Percentiles rank a stretch among this genome's conserved stretches.
phyloP scores from a whole-genome alignment of 2,888 invertebrate species.

The Cataglyphis altisquamis region DNA sequence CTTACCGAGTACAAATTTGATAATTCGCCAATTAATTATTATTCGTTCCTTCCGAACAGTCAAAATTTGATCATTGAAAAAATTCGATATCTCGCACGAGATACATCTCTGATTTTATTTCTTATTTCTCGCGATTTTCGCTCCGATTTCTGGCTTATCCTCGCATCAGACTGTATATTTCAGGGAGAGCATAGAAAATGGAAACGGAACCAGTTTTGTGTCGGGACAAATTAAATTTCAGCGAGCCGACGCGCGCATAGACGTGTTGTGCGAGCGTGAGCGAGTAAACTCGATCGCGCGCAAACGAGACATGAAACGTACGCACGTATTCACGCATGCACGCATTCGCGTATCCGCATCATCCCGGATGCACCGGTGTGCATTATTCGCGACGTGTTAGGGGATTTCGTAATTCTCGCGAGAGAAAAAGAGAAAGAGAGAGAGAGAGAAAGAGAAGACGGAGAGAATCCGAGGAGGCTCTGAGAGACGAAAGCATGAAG shows the following conservation, averaged over 20 bases:
- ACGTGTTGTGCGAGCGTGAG: slow-evolving; percentile 29
- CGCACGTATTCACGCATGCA: slow-evolving; percentile 34
- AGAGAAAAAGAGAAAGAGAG: slow-evolving; percentile 22
- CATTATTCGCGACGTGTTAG: slow-evolving; percentile 54
- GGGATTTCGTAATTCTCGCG: slow-evolving; percentile 55
- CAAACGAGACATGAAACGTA: slow-evolving; percentile 38
- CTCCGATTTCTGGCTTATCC: slow-evolving; percentile 40
- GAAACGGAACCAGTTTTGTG: slow-evolving; percentile 48
- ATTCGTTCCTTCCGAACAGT: background rate
- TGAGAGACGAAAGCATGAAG: slow-evolving; percentile 30
- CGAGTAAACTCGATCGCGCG: slow-evolving; percentile 51
- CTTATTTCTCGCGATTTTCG: slow-evolving; percentile 37
- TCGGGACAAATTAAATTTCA: slow-evolving; percentile 55
- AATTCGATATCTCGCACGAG: background rate
- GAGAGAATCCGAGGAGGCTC: slow-evolving; percentile 40
- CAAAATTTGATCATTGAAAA: background rate
- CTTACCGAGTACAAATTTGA: background rate
- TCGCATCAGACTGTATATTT: slow-evolving; percentile 34
- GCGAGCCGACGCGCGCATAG: slow-evolving; percentile 25
- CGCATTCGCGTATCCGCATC: slow-evolving; percentile 48
- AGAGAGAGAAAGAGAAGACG: slow-evolving; percentile 17
- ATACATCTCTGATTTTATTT: slow-evolving; percentile 11
- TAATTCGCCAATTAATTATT: background rate
- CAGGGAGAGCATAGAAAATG: slow-evolving; percentile 44
- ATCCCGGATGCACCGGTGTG: slow-evolving; percentile 48